phyloP scores from a whole-genome alignment of 2,113 vertebrate species.

The Oncorhynchus keta region DNA sequence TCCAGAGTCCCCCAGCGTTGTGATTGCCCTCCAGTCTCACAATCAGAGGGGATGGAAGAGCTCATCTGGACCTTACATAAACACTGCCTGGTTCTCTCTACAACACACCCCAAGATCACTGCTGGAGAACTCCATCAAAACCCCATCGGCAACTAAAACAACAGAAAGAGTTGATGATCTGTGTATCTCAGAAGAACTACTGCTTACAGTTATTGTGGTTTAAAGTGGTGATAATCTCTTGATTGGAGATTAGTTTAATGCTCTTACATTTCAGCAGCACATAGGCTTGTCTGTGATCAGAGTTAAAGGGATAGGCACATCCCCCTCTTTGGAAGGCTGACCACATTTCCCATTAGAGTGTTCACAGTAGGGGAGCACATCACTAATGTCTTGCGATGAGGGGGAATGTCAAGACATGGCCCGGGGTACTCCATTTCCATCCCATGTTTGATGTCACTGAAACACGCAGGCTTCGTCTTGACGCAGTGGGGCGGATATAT shows the following conservation, averaged over 20 bases:
- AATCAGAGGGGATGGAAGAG: neutral
- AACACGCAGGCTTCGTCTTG: neutral
- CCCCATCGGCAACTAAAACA: neutral
- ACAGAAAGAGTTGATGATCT: neutral
- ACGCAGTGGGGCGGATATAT: neutral
- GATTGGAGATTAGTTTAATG: neutral
- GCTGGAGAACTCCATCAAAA: neutral
- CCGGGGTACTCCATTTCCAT: neutral
- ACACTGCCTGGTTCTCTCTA: neutral
- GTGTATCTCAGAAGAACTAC: neutral
- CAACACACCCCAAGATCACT: neutral
- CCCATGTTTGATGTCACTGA: neutral
- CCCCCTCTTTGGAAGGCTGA: neutral
- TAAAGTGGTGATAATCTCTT: neutral
- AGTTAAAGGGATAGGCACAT: neutral
- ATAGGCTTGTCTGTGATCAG: neutral
- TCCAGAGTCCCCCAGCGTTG: neutral
- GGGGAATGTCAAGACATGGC: neutral
- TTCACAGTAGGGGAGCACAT: constrained; percentile 11
- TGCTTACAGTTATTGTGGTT: neutral
- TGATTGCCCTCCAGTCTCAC: constrained; percentile 7
- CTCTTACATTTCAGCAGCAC: neutral
- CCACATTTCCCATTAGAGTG: neutral
- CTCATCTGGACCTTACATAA: constrained; percentile 1
- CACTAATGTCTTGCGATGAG: neutral